Conservation (phyloP, 2,888 invertebrate genomes). For the Mechanitis mazaeus region DNA sequence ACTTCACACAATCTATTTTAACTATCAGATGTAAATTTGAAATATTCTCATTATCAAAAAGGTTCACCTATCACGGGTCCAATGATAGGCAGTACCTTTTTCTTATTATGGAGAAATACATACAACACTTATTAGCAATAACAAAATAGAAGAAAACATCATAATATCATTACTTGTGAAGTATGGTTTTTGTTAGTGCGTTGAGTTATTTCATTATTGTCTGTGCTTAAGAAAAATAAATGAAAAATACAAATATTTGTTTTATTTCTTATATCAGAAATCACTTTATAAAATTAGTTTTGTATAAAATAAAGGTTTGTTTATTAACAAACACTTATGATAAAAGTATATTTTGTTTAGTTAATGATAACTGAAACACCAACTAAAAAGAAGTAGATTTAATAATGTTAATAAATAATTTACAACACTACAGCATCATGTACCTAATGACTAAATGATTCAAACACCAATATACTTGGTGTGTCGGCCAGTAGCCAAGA, state of each 20-base stretch:
- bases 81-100: neutral
- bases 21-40: neutral
- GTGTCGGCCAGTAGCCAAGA: conserved; percentile 90
- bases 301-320: neutral
- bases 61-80: neutral
- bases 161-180: neutral
- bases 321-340: neutral
- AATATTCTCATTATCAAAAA: neutral
- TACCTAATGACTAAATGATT: neutral
- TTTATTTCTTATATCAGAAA: conserved; percentile 5
- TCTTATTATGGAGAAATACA: too few species aligned
- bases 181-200: neutral
- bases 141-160: neutral
- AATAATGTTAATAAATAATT: conserved; percentile 3
- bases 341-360: neutral
- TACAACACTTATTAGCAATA: neutral
- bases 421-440: neutral
- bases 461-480: conserved; percentile 81
- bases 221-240: conserved; percentile 13
- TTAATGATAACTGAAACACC: neutral
- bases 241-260: conserved; percentile 10
- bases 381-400: conserved; percentile 4
- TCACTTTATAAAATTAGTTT: conserved; percentile 2
- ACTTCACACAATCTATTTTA: neutral
- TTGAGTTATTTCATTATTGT: conserved; percentile 4